phyloP scores from a whole-genome alignment of 2,113 vertebrate genomes.

The Hemibagrus wyckioides region DNA sequence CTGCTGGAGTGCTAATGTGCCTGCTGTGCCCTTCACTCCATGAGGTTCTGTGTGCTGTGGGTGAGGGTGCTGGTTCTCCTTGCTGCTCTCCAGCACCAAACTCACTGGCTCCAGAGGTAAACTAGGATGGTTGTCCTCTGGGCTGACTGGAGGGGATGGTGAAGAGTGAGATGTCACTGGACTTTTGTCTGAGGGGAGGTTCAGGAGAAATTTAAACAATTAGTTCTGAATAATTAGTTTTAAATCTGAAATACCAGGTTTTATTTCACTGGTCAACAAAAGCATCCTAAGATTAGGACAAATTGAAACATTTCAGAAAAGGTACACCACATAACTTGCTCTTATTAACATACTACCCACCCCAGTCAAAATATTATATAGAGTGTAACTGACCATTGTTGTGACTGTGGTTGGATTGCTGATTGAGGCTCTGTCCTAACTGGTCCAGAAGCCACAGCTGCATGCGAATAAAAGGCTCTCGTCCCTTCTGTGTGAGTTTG shows the following conservation, averaged over 20 bases:
- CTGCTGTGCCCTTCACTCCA: constrained; percentile 72
- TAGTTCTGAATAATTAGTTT: background rate
- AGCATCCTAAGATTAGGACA: background rate
- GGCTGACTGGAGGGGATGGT: constrained; percentile 80
- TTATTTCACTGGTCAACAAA: background rate
- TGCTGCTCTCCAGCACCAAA: constrained; percentile 88
- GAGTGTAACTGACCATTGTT: constrained; percentile 59
- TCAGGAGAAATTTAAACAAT: background rate
- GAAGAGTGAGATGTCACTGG: constrained; percentile 80
- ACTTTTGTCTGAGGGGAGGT: constrained; percentile 72
- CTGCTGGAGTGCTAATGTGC: constrained; percentile 65
- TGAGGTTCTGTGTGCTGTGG: constrained; percentile 63
- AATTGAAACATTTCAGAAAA: background rate
- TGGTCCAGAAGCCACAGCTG: constrained; percentile 96
- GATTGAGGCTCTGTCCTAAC: constrained; percentile 84
- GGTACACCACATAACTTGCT: background rate
- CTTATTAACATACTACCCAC: background rate
- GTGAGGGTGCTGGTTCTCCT: constrained; percentile 95
- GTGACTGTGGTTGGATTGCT: constrained; percentile 72
- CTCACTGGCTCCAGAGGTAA: constrained; percentile 81
- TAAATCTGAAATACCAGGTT: background rate
- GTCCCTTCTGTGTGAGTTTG: constrained; percentile 96
- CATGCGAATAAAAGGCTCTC: constrained; percentile 98
- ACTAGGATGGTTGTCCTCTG: constrained; percentile 76
- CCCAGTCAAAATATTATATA: background rate